Evolutionary conservation across 2,113 vertebrate genomes (phyloP).

Genomic region (Sphyrna mokarran): DNA sequence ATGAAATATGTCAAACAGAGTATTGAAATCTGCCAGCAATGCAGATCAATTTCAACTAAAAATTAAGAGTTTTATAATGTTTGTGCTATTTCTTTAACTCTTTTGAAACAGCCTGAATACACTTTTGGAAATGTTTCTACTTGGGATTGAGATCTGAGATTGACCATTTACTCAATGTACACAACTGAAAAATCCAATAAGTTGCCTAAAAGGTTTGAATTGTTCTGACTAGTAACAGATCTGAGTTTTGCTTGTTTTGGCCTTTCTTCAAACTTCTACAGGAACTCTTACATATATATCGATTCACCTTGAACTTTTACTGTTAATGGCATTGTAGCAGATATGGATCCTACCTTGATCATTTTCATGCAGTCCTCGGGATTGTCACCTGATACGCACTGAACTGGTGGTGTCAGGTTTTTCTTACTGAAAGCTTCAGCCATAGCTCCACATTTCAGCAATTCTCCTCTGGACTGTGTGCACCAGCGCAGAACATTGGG

Average conservation of each 20-base stretch:
- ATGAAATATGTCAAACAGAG: neutral
- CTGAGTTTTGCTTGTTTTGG: neutral
- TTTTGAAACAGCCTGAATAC: neutral
- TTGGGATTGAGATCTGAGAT: neutral
- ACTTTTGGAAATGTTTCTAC: neutral
- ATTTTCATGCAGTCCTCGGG: conserved; percentile 70
- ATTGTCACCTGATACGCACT: conserved; percentile 68
- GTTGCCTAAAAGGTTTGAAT: neutral
- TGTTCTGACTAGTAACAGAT: neutral
- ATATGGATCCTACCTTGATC: conserved; percentile 67
- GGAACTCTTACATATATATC: neutral
- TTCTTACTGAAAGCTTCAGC: conserved; percentile 58
- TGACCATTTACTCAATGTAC: neutral
- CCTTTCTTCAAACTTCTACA: neutral
- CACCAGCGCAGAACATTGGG: conserved; percentile 76
- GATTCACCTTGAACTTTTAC: neutral
- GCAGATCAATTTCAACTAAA: neutral
- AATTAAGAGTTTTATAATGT: neutral
- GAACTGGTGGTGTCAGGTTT: conserved; percentile 64
- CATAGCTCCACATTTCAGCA: conserved; percentile 82
- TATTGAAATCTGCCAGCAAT: neutral
- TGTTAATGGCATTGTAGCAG: neutral
- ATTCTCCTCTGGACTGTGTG: conserved; percentile 70
- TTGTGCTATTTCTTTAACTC: neutral
- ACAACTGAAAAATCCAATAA: neutral